Percentiles rank a stretch among this genome's conserved stretches.
phyloP scores from a whole-genome alignment of 2,797 vertebrate genomes.

The Syngnathus rostellatus region DNA sequence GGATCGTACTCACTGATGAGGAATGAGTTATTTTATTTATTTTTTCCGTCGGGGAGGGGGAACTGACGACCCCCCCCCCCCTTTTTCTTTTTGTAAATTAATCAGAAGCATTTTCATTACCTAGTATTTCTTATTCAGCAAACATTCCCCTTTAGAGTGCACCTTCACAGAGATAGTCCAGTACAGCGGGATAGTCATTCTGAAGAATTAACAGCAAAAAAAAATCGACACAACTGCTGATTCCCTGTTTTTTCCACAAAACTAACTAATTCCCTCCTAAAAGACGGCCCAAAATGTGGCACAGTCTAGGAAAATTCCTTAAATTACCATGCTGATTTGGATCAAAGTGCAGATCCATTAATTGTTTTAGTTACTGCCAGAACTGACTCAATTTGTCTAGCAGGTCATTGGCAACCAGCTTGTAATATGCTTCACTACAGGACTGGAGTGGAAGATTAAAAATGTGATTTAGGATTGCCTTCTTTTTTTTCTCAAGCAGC shows the following conservation, averaged over 20 bases:
- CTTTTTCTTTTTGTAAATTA: conserved; percentile 39
- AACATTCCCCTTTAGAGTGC: conserved; percentile 25
- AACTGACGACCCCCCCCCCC: conserved; percentile 37
- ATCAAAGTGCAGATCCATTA: neutral
- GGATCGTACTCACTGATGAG: conserved; percentile 69
- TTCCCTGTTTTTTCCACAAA: neutral
- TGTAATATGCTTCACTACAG: neutral
- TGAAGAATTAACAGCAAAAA: neutral
- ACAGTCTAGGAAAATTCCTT: neutral
- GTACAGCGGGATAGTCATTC: no score
- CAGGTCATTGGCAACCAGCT: neutral
- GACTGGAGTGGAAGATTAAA: neutral
- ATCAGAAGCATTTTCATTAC: conserved; percentile 50
- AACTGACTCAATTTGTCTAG: neutral
- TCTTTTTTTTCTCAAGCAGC: neutral
- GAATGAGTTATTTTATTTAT: conserved; percentile 58
- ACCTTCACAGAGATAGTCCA: conserved; percentile 35
- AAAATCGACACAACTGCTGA: neutral
- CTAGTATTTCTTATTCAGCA: conserved; percentile 47
- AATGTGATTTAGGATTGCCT: neutral
- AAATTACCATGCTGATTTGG: neutral
- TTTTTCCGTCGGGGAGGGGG: conserved; percentile 35
- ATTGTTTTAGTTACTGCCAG: neutral
- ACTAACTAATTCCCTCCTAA: neutral
- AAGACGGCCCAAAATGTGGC: neutral